Conservation (phyloP, 2,797 vertebrate species). For the Podargus strigoides region DNA sequence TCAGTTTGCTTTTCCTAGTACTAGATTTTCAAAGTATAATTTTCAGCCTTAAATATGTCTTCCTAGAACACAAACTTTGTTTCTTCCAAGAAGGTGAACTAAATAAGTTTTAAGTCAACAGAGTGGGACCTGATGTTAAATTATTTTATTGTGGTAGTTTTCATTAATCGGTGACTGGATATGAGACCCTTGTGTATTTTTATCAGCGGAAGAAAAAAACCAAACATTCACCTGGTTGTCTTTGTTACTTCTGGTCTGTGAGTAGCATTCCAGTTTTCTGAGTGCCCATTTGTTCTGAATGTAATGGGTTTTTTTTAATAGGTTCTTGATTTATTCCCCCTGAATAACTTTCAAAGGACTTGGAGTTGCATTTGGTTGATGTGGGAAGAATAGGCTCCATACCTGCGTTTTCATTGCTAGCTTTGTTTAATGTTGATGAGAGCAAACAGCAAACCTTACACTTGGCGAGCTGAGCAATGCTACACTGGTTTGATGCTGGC, state of each 20-base stretch:
- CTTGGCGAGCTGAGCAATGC: no score
- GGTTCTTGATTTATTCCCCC: neutral
- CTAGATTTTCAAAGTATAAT: neutral
- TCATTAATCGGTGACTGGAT: neutral
- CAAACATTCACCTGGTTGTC: neutral
- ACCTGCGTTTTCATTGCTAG: neutral
- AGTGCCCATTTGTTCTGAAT: neutral
- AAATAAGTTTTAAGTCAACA: neutral
- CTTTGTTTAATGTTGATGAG: neutral
- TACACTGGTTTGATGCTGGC: accelerated
- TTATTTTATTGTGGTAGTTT: neutral
- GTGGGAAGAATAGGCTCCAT: neutral
- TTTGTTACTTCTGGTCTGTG: neutral
- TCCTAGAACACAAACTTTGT: neutral
- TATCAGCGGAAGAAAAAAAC: neutral
- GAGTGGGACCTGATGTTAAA: neutral
- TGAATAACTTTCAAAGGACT: neutral
- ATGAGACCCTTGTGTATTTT: neutral
- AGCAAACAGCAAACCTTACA: neutral
- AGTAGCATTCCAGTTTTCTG: neutral
- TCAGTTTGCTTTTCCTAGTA: neutral
- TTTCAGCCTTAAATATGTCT: neutral
- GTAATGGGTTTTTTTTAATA: neutral
- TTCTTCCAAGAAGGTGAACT: neutral
- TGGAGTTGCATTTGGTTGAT: neutral